Evolutionary conservation across 2,888 invertebrate species (phyloP).

Genomic region (Parnassius orleans): DNA sequence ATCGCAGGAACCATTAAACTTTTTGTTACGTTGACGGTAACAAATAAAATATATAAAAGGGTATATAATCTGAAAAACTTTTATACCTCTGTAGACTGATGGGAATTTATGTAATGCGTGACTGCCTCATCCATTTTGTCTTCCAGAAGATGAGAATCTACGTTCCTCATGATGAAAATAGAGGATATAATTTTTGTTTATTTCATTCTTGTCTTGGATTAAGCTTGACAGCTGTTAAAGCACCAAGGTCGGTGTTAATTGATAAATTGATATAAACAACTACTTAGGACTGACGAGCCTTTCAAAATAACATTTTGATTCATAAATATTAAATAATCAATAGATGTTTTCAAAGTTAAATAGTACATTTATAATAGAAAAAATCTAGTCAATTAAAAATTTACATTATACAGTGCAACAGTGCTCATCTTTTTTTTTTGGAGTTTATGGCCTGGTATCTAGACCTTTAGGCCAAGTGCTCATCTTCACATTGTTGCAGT

Average conservation of each 20-base stretch:
- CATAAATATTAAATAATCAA: too few relatives aligned
- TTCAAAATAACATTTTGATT: too few relatives aligned
- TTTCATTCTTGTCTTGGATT: slow-evolving; percentile 37
- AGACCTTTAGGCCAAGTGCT: too few relatives aligned
- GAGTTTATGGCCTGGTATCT: too few relatives aligned
- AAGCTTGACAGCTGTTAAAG: slow-evolving; percentile 43
- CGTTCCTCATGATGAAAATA: slow-evolving; percentile 54
- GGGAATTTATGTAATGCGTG: slow-evolving; percentile 69
- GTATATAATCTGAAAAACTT: slow-evolving; percentile 6
- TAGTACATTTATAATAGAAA: too few relatives aligned
- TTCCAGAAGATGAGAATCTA: slow-evolving; percentile 54
- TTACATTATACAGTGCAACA: too few relatives aligned
- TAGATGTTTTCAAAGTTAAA: too few relatives aligned
- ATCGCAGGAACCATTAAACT: background rate
- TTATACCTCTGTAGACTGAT: slow-evolving; percentile 60
- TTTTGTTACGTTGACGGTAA: slow-evolving; percentile 27
- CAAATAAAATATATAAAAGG: slow-evolving; percentile 20
- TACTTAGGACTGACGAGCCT: background rate
- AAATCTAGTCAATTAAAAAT: too few relatives aligned
- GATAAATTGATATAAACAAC: background rate
- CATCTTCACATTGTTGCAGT: too few relatives aligned
- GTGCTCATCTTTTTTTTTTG: too few relatives aligned
- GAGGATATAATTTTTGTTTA: slow-evolving; percentile 33
- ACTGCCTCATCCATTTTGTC: slow-evolving; percentile 73
- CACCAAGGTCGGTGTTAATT: slow-evolving; percentile 35